Percentiles rank a stretch among this genome's conserved stretches.
phyloP scores from a whole-genome alignment of 2,797 vertebrate species.

The Falco columbarius region DNA sequence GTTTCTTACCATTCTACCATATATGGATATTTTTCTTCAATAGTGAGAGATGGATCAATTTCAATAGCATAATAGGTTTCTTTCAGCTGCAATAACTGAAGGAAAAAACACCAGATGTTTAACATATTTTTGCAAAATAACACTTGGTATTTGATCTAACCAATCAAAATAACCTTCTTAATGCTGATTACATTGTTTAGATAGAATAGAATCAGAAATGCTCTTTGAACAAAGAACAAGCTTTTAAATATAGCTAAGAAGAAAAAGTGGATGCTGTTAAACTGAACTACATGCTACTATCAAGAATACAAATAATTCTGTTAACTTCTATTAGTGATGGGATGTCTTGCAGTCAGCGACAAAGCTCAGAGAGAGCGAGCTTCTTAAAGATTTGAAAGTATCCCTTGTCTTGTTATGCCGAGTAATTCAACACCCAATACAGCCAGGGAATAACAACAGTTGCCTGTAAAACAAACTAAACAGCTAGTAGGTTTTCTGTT shows the following conservation, averaged over 20 bases:
- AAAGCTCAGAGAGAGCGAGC: neutral
- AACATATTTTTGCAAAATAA: neutral
- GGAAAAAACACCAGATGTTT: neutral
- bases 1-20: constrained; percentile 95
- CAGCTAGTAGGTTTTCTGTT: neutral
- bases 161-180: neutral
- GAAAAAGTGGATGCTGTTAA: neutral
- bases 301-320: neutral
- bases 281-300: neutral
- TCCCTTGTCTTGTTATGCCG: neutral
- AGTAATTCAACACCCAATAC: neutral
- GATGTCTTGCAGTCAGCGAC: neutral
- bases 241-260: neutral
- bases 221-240: neutral
- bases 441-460: neutral
- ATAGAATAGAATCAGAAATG: neutral
- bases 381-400: neutral
- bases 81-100: constrained; percentile 88
- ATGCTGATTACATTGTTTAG: neutral
- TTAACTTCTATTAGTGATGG: neutral
- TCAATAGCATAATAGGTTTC: constrained; percentile 96
- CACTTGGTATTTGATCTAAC: neutral
- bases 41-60: constrained; percentile 89
- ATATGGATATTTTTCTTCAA: constrained; percentile 93
- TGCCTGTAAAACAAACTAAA: neutral